These are phyloP conservation scores for Musca vetustissima DNA, from an alignment of 1,140 invertebrate species.

Conservation along the genomic window DNA sequence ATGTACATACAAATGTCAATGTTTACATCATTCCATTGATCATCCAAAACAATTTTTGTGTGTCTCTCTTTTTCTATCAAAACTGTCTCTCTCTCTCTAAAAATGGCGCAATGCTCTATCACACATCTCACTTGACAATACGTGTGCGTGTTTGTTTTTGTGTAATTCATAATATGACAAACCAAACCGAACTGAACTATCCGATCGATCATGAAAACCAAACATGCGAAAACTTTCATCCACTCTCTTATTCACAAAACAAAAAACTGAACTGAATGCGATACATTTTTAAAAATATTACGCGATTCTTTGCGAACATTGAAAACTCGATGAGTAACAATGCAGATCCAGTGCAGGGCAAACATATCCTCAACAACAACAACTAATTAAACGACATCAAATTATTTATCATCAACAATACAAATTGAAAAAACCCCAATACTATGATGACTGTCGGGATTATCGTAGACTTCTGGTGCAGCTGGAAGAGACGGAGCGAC, in stretches of 20 bases:
- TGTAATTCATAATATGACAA: not conserved
- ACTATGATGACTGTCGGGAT: conserved; percentile 52
- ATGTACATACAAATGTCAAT: conserved; percentile 1
- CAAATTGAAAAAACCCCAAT: conserved; percentile 49
- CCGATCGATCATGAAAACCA: not conserved
- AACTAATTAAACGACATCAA: conserved; percentile 40
- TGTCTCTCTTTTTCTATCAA: conserved; percentile 1
- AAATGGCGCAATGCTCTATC: not conserved
- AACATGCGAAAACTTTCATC: not conserved
- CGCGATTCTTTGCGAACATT: not conserved
- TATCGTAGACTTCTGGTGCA: conserved; percentile 81
- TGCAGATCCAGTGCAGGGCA: conserved; percentile 50
- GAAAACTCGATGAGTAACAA: conserved; percentile 25
- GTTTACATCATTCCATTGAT: not conserved
- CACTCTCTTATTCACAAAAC: not conserved
- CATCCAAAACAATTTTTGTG: not conserved
- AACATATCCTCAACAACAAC: conserved; percentile 27
- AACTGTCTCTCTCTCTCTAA: not conserved
- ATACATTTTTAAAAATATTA: not conserved
- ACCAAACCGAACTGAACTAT: not conserved
- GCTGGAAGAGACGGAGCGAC: conserved; percentile 91
- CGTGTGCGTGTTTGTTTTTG: not conserved
- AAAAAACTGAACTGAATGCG: conserved; percentile 8
- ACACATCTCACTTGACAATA: not conserved
- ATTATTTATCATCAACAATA: conserved; percentile 52